Evolutionary conservation across 2,113 vertebrate genomes (phyloP), one percentile per base, ranked within the genome.

Genomic region (Carassius auratus): DNA sequence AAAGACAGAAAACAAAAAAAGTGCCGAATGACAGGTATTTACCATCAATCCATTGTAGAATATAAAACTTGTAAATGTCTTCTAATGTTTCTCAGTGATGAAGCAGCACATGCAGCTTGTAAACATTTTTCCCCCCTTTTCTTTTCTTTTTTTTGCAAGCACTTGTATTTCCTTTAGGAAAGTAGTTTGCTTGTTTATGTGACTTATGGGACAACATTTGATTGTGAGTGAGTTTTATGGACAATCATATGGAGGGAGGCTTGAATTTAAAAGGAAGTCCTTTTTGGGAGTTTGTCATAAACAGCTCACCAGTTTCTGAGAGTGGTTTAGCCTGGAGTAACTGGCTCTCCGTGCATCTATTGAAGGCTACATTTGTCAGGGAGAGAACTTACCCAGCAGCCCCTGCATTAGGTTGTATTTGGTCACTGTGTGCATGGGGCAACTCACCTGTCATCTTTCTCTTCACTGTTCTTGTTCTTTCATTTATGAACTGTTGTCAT

Each of bases 281-380:
- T 36, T 62, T 26, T 66, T 17, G 61, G 10, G 38, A 69, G 1
- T 69, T 45, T 36, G 23, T 42, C 23, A 75, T 82, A 76, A 87
- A 87, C 80, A 52, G 48, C 80, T 86, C 55, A 23, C 48, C 33
- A 55, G 84, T 78, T 66, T 83, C 73, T 48, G 66, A 30, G 21
- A 45, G 59, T 78, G 74, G 62, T 68, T n/a, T 74, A 75, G 62
- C 76, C 79, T 81, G 68, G 55, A 86, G 83, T 71, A 62, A 83
- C 59, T 21, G 5, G 38, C 77, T 52, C 73, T 85, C 76, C 23
- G 59, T 59, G 23, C 6, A 33, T 52, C 84, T 89, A 88, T 88
- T 86, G 83, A 89, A 76, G 80, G 38, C 71, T 76, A 59, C 83
- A 79, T 86, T 90, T 86, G 61, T 61, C 17, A 42, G 48, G 66